Evolutionary conservation across 2,888 invertebrate species (phyloP).

Genomic region (Subacronicta megacephala): DNA sequence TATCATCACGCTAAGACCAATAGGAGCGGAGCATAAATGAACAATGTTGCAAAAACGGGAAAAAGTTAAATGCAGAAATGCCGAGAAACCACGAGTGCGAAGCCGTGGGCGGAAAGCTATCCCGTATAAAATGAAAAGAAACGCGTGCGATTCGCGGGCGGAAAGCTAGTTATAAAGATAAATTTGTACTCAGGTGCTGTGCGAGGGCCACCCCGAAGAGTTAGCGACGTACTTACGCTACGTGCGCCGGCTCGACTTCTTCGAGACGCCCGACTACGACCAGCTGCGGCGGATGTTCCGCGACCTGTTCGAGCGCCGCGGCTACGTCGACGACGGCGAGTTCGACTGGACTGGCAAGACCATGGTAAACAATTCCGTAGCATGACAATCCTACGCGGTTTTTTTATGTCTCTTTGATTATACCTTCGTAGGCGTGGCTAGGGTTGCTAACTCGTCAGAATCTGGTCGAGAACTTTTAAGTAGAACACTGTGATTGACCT

Average conservation of each 20-base stretch:
- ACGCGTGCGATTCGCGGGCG: no score
- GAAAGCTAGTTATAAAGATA: neutral
- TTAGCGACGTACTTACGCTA: slow-evolving; percentile 99
- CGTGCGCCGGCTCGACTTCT: slow-evolving; percentile 99
- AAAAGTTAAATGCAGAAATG: no score
- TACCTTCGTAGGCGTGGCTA: slow-evolving; percentile 9
- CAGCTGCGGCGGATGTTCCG: slow-evolving; percentile 98
- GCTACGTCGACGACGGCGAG: slow-evolving; percentile 96
- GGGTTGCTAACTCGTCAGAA: slow-evolving; percentile 21
- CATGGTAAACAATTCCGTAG: slow-evolving; percentile 86
- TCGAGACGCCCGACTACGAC: slow-evolving; percentile 99
- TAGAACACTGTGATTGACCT: neutral
- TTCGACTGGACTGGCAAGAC: slow-evolving; percentile 98
- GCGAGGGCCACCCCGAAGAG: slow-evolving; percentile 97
- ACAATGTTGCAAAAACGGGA: no score
- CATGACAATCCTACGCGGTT: slow-evolving; percentile 42
- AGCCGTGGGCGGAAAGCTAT: no score
- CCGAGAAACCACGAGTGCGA: no score
- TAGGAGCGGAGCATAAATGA: no score
- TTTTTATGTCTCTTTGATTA: slow-evolving; percentile 12
- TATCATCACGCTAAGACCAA: no score
- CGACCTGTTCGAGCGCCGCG: slow-evolving; percentile 96
- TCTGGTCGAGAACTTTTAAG: neutral
- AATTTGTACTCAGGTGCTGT: slow-evolving; percentile 90
- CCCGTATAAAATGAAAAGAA: no score